These are phyloP conservation scores for Sebastes matsubarae DNA, from an alignment of 2,797 vertebrate species.

Conservation along the genomic window DNA sequence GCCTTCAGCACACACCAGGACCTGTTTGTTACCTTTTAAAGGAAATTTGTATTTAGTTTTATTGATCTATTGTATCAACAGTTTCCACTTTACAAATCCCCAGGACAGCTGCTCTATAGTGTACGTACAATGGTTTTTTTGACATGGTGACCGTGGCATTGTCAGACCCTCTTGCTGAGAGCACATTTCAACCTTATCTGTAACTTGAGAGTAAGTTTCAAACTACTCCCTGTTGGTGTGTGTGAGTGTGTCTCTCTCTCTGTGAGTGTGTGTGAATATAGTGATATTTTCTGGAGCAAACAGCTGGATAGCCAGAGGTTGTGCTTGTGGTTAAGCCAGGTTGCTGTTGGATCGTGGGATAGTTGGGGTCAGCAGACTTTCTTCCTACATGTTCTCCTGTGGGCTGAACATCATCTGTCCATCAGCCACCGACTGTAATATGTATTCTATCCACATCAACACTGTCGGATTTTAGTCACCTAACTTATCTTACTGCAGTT, in stretches of 20 bases:
- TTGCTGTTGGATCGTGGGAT: constrained; percentile 76
- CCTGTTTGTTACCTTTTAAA: background rate
- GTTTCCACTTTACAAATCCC: background rate
- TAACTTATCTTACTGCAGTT: background rate
- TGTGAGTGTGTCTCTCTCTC: constrained; percentile 1
- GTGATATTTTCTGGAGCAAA: constrained; percentile 49
- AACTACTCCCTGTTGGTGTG: constrained; percentile 36
- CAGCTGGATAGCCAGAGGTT: constrained; percentile 74
- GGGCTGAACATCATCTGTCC: constrained; percentile 17
- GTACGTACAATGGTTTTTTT: background rate
- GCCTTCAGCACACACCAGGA: background rate
- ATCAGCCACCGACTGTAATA: background rate
- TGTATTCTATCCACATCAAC: background rate
- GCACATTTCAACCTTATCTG: constrained; percentile 15
- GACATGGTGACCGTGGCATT: background rate
- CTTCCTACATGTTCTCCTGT: constrained; percentile 30
- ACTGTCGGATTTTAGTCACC: background rate
- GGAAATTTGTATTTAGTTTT: background rate
- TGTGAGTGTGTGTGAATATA: constrained; percentile 15
- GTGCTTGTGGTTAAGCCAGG: constrained; percentile 71
- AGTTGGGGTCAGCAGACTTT: constrained; percentile 57
- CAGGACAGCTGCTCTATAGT: background rate
- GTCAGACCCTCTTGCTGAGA: background rate
- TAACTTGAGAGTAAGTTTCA: constrained; percentile 22
- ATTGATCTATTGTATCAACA: background rate